phyloP scores from a whole-genome alignment of 1,140 invertebrate species.

The Temnothorax nylanderi region DNA sequence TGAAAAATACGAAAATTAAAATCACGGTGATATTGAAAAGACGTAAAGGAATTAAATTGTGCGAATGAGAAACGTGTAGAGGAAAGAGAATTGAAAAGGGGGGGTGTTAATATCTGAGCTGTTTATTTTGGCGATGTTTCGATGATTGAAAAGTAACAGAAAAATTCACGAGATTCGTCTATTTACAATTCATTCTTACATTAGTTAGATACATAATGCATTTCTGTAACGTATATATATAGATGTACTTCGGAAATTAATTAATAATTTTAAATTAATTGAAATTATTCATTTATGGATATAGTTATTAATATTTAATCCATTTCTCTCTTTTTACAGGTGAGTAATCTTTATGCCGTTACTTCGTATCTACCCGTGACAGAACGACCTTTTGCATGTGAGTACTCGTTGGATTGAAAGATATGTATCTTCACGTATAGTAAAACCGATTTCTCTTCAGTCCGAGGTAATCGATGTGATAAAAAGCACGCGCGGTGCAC shows the following conservation, averaged over 20 bases:
- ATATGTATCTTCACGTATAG: conserved; percentile 12
- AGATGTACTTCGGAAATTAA: background rate
- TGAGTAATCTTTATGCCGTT: conserved; percentile 74
- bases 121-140: background rate
- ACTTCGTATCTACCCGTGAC: conserved; percentile 8
- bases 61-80: background rate
- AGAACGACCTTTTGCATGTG: conserved; percentile 24
- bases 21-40: background rate
- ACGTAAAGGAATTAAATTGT: background rate
- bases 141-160: background rate
- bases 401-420: conserved; percentile 29
- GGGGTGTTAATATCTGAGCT: too few relatives aligned
- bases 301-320: conserved; percentile 6
- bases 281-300: background rate
- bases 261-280: background rate
- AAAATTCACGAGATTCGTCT: background rate
- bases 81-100: background rate
- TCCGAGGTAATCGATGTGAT: conserved; percentile 37
- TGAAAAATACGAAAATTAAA: background rate
- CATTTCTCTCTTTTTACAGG: conserved; percentile 73
- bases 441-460: conserved; percentile 23
- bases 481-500: conserved; percentile 8
- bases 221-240: background rate
- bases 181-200: background rate
- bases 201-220: background rate